Base-by-base conservation (phyloP, 2,797 vertebrate genomes). In the Chloroceryle amazona region DNA sequence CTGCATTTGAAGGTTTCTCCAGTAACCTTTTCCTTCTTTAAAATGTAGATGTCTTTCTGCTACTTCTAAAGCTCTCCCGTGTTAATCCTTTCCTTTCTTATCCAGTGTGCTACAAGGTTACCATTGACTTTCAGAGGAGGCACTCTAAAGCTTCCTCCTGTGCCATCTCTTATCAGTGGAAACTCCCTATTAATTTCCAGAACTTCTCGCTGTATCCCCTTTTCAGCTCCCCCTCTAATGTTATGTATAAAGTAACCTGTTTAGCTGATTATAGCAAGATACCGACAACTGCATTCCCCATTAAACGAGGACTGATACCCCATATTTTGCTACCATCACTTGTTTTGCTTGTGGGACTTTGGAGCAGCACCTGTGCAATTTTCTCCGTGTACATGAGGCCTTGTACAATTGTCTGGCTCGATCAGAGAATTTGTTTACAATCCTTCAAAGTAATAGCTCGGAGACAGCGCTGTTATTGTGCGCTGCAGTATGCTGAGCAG, bases 1-100 rank as follows among this genome's bases (percentile, higher is more conserved):
- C 70, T 46, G 46, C 3, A 1, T 95, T 92, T 92, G 65, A 72
- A 61, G 61, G 41, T 78, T 92, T 90, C 63, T 85, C 44, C 21
- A 3, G 11, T 66, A 73, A 72, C 18, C 51, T 76, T 81, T 86
- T 58, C 7, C 26, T 83, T 42, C 37, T 74, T 68, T 71, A 75
- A 66, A 89, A 54, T 4, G 29, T 57, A 54, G 67, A 4, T 44
- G 7, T 33, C 44, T 91, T 78, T 49, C 37, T 90, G 72, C 46
- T 88, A 2, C 66, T 84, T 90, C 44, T 42, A 81, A 81, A 54
- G 19, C 51, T 74, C n/a, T 81, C 51, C 6, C 1, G 5, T 23
- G 51, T 84, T 86, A 66, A 8, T 79, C 14, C 29, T 79, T 62
- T 23, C n/a, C 18, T 52, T 82, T 73, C 55, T 71, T 71, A 22